phyloP scores from a whole-genome alignment of 92 coral and sea anemone genomes.

The Zoanthus sociatus region DNA sequence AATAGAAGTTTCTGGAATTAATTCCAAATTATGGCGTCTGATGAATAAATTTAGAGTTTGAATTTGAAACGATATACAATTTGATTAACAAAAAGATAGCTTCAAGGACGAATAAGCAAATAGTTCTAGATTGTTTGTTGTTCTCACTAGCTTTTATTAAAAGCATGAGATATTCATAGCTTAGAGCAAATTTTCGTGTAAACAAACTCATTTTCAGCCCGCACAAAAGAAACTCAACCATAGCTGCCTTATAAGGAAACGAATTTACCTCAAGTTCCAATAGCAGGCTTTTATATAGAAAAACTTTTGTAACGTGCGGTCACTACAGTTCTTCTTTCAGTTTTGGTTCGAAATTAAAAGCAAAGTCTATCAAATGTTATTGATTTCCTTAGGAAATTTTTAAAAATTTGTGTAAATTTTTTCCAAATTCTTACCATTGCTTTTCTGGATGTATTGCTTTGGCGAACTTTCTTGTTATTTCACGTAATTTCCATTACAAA shows the following conservation, averaged over 20 bases:
- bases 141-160: neutral
- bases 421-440: neutral
- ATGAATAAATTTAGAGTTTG: neutral
- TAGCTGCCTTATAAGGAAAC: constrained; percentile 8
- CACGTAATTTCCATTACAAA: neutral
- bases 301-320: neutral
- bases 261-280: neutral
- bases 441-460: neutral
- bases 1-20: neutral
- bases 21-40: neutral
- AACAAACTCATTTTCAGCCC: neutral
- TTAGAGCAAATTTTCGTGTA: neutral
- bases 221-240: neutral
- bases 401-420: neutral
- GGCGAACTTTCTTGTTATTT: neutral
- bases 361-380: neutral
- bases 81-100: neutral
- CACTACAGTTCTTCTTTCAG: neutral
- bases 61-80: neutral
- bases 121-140: neutral
- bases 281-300: neutral
- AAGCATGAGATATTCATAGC: neutral
- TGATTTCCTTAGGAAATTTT: neutral
- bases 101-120: neutral
- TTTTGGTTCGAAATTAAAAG: neutral